Evolutionary conservation across 2,113 vertebrate genomes (phyloP).

Genomic region (Ia io): DNA sequence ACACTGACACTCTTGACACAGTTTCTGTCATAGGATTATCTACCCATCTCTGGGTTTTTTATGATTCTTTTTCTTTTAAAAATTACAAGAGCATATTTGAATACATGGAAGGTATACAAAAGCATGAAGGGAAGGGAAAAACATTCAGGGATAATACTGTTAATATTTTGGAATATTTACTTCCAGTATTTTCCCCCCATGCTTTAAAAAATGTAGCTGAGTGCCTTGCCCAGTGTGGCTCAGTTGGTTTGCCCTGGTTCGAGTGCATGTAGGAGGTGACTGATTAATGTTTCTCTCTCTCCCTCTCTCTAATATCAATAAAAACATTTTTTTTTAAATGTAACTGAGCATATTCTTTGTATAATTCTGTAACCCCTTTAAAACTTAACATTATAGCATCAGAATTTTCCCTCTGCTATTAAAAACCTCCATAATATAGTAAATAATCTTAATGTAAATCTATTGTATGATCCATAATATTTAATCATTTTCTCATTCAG

Average conservation of each 20-base stretch:
- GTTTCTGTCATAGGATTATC: neutral
- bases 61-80: neutral
- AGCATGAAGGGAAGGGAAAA: neutral
- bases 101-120: neutral
- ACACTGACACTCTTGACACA: neutral
- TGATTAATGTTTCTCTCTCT: too few species aligned
- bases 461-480: neutral
- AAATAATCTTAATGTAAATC: neutral
- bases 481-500: neutral
- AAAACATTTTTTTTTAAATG: neutral
- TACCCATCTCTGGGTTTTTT: neutral
- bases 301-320: too few species aligned
- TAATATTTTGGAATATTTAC: neutral
- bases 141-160: neutral
- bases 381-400: neutral
- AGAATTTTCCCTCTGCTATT: neutral
- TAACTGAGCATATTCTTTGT: neutral
- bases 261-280: too few species aligned
- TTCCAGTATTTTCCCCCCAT: neutral
- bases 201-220: neutral
- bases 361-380: neutral
- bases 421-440: neutral
- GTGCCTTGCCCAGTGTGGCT: too few species aligned
- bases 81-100: neutral
- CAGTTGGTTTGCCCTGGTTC: too few species aligned